Percentiles rank a stretch among this genome's conserved stretches.
Conservation (phyloP, 2,797 vertebrate species). For the Craterocephalus amniculus region DNA sequence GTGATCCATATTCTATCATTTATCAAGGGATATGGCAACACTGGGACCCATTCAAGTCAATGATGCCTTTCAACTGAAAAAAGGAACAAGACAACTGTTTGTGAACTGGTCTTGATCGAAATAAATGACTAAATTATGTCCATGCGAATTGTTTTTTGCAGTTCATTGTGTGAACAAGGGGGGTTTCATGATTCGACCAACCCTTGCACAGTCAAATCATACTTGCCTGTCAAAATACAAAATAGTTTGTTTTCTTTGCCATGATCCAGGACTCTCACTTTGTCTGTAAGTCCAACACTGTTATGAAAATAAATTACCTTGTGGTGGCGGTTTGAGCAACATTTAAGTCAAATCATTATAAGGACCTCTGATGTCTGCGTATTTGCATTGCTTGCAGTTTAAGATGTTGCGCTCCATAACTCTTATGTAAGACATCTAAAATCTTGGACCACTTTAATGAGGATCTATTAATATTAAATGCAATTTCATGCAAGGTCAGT, state of each 20-base stretch:
- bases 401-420: not conserved
- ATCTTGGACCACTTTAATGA: not conserved
- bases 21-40: not conserved
- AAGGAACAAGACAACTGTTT: not conserved
- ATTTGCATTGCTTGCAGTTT: too few species aligned
- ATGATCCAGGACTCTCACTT: not conserved
- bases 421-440: not conserved
- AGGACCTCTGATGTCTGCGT: too few species aligned
- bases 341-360: too few species aligned
- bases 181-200: not conserved
- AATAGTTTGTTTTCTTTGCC: not conserved
- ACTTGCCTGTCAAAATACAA: not conserved
- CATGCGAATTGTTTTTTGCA: not conserved
- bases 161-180: not conserved
- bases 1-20: not conserved
- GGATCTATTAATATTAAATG: not conserved
- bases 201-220: not conserved
- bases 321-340: too few species aligned
- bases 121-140: not conserved
- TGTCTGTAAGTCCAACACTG: too few species aligned
- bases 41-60: not conserved
- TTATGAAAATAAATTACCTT: too few species aligned
- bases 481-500: not conserved
- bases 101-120: not conserved
- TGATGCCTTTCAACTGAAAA: not conserved